phyloP scores from a whole-genome alignment of 2,113 vertebrate species.

The Onychorhynchus coronatus region DNA sequence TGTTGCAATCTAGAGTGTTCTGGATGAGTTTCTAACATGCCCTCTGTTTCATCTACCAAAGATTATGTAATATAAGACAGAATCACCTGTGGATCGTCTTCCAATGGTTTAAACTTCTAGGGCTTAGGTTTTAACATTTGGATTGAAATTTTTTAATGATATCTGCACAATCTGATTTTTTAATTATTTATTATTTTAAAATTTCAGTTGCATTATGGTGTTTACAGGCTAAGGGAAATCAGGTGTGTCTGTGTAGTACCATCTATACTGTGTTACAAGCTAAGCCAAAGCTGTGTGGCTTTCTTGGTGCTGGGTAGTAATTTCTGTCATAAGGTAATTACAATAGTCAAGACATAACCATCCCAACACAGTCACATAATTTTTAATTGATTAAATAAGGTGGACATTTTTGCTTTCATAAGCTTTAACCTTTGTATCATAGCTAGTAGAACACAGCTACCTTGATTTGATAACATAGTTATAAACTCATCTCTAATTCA shows the following conservation, averaged over 20 bases:
- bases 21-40: background rate
- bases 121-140: background rate
- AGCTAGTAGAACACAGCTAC: background rate
- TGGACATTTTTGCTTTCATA: background rate
- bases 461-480: background rate
- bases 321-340: background rate
- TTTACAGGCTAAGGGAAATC: background rate
- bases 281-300: background rate
- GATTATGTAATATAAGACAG: background rate
- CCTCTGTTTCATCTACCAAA: background rate
- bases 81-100: background rate
- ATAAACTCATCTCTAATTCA: background rate
- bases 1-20: background rate
- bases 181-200: background rate
- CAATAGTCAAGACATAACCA: background rate
- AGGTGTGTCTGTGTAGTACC: too few relatives aligned
- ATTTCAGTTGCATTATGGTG: background rate
- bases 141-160: background rate
- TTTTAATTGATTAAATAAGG: background rate
- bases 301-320: background rate
- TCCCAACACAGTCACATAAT: background rate
- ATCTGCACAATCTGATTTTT: background rate
- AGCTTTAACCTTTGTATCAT: background rate
- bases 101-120: background rate
- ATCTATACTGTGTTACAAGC: background rate